A percentile compares a stretch with the other conserved stretches of the same genome.
phyloP scores from a whole-genome alignment of 53 echinoderm and acorn worm genomes.

The Mesocentrotus franciscanus region DNA sequence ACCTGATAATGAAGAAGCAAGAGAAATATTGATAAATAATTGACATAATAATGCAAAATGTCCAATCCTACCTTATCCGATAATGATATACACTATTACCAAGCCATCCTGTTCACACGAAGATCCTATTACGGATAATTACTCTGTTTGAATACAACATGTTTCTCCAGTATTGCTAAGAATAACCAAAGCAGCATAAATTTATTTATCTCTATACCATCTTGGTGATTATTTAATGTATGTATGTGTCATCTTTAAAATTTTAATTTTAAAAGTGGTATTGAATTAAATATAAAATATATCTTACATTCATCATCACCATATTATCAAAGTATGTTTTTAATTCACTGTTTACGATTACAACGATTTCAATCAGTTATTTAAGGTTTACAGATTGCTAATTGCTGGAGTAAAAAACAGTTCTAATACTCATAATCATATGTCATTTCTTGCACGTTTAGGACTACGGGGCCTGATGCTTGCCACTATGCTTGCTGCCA shows the following conservation, averaged over 20 bases:
- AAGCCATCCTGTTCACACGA: too few species aligned
- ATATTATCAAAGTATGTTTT: too few species aligned
- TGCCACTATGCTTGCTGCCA: conserved; percentile 85
- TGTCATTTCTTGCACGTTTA: conserved; percentile 44
- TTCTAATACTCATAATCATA: neutral
- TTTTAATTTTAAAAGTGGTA: too few species aligned
- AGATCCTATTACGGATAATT: too few species aligned
- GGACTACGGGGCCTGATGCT: conserved; percentile 82
- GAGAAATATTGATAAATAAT: neutral
- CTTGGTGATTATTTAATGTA: too few species aligned
- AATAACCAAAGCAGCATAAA: too few species aligned
- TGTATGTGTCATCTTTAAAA: too few species aligned
- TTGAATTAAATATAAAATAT: too few species aligned
- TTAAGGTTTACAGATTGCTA: neutral
- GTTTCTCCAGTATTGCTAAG: too few species aligned
- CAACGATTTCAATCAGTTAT: neutral
- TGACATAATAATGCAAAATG: neutral
- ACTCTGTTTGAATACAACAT: too few species aligned
- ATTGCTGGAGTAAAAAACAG: neutral
- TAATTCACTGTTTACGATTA: neutral
- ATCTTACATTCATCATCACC: too few species aligned
- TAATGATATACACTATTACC: neutral
- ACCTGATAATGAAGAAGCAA: neutral
- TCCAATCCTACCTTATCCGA: neutral
- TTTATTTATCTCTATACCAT: too few species aligned